Evolutionary conservation across 2,113 vertebrate genomes (phyloP).

Genomic region (Chamaea fasciata): DNA sequence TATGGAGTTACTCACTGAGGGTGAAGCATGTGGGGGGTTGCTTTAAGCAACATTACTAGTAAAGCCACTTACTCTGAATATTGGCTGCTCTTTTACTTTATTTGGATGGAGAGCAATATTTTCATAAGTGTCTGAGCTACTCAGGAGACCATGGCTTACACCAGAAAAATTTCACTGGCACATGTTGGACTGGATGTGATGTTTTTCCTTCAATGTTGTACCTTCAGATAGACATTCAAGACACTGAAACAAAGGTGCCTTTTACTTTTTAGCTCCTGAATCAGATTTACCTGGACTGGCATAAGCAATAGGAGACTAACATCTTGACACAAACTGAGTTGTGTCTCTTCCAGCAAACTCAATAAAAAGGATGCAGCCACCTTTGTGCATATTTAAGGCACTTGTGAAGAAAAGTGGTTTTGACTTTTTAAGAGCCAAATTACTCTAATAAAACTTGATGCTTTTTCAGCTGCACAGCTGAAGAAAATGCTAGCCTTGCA

Average conservation of each 20-base stretch:
- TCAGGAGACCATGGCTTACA: background rate
- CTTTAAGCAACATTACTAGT: conserved; percentile 11
- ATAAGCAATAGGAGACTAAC: background rate
- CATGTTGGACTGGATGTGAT: background rate
- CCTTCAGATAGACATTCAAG: background rate
- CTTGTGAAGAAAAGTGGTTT: background rate
- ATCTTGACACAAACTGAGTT: accelerated
- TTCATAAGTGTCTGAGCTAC: conserved; percentile 11
- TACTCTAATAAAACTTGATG: background rate
- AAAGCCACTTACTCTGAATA: conserved; percentile 24
- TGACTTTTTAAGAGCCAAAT: background rate
- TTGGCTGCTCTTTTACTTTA: conserved; percentile 44
- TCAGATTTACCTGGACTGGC: background rate
- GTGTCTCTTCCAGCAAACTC: background rate
- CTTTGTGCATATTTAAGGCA: background rate
- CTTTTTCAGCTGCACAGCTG: background rate
- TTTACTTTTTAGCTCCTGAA: background rate
- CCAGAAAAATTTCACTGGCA: background rate
- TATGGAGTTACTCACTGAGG: background rate
- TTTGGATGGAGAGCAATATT: conserved; percentile 32
- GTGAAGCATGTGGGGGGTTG: conserved; percentile 31
- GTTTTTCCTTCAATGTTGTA: background rate
- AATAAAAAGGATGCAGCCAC: background rate
- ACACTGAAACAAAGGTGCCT: background rate
- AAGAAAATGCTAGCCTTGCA: background rate